Percentiles rank a stretch among this genome's conserved stretches.
Evolutionary conservation across 2,888 invertebrate genomes (phyloP).

Genomic region (Neelides folsomi): DNA sequence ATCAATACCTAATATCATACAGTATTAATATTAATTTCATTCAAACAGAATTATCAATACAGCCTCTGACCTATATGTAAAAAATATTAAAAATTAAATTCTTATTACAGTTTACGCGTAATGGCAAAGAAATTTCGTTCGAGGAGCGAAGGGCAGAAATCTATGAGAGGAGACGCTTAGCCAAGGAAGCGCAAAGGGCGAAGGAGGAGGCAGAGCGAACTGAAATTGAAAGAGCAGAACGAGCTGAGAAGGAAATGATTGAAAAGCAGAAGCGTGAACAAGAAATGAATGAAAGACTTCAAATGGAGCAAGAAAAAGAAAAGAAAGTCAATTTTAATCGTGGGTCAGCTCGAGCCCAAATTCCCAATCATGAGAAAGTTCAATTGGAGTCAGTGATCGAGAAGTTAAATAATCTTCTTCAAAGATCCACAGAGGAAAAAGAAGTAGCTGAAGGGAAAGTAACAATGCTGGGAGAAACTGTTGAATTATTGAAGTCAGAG

Average conservation of each 20-base stretch:
- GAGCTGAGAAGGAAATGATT: not conserved
- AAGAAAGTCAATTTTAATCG: constrained; percentile 1
- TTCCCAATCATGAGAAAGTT: too few species aligned
- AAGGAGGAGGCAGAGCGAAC: not conserved
- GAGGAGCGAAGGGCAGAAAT: not conserved
- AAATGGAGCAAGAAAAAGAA: constrained; percentile 3
- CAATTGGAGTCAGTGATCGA: not conserved
- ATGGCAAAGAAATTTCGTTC: not conserved
- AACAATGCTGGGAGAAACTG: not conserved
- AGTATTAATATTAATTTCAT: too few species aligned
- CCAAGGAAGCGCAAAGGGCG: not conserved
- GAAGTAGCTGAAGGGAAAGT: not conserved
- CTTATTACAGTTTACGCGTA: too few species aligned
- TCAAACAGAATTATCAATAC: too few species aligned
- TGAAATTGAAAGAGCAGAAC: not conserved
- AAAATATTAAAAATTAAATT: too few species aligned
- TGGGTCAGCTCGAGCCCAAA: not conserved
- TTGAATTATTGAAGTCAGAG: not conserved
- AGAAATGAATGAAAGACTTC: constrained; percentile 1
- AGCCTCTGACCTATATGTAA: too few species aligned
- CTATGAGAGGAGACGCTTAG: not conserved
- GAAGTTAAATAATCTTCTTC: constrained; percentile 2
- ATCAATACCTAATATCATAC: too few species aligned
- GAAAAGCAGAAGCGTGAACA: not conserved
- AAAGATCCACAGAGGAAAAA: not conserved